A percentile compares a stretch with the other conserved stretches of the same genome.
Evolutionary conservation across 23 tunicate species (phyloP).

Genomic region (Corella eumyota): DNA sequence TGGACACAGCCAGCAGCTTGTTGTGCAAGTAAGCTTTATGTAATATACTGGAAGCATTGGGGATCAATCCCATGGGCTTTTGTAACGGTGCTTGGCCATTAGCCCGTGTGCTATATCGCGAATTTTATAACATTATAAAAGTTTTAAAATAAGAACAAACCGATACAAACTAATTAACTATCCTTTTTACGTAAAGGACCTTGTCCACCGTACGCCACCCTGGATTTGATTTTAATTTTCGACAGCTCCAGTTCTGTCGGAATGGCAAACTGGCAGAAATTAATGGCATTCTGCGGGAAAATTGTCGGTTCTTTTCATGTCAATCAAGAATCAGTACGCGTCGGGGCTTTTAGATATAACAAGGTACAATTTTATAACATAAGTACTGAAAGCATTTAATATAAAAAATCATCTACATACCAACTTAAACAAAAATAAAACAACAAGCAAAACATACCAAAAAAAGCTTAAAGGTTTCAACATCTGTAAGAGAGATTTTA

Average conservation of each 20-base stretch:
- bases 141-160: no score
- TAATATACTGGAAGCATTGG: no score
- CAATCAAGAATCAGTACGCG: background rate
- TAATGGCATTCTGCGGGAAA: slow-evolving; percentile 4
- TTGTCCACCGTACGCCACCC: slow-evolving; percentile 17
- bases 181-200: no score
- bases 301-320: slow-evolving; percentile 10
- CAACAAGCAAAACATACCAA: background rate
- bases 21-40: slow-evolving; percentile 10
- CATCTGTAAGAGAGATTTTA: background rate
- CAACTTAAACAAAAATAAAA: no score
- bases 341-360: slow-evolving; percentile 18
- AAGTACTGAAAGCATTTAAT: background rate
- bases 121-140: no score
- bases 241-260: slow-evolving; percentile 28
- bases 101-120: no score
- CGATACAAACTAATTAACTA: no score
- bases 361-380: no score
- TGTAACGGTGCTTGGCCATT: no score
- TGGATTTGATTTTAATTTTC: slow-evolving; percentile 10
- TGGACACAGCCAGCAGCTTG: slow-evolving; percentile 13
- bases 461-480: background rate
- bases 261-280: slow-evolving; percentile 13
- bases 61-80: no score
- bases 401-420: background rate